Percentiles rank a stretch among this genome's conserved stretches.
phyloP scores from a whole-genome alignment of 1,140 invertebrate species.

The Globodera ellingtonae region DNA sequence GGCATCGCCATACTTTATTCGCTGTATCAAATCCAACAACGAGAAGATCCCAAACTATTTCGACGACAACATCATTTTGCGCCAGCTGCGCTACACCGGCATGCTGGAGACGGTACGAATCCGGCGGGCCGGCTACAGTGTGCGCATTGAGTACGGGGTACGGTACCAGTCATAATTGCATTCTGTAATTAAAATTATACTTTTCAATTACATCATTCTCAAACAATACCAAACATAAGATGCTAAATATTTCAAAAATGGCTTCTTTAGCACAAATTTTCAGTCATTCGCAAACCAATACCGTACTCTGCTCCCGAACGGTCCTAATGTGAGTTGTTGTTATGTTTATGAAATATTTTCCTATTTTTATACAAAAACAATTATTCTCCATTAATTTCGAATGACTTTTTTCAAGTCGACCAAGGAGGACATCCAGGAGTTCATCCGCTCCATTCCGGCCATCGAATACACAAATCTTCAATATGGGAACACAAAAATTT shows the following conservation, averaged over 20 bases:
- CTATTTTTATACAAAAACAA: too few relatives aligned
- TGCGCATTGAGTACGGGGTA: constrained; percentile 82
- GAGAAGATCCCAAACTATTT: constrained; percentile 88
- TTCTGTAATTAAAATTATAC: too few relatives aligned
- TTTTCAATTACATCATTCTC: not conserved
- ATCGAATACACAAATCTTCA: constrained; percentile 88
- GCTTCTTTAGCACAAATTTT: constrained; percentile 10
- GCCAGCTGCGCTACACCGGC: constrained; percentile 84
- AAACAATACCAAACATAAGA: not conserved
- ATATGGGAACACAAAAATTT: constrained; percentile 84
- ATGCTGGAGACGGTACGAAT: constrained; percentile 95
- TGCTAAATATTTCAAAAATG: not conserved
- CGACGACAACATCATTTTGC: constrained; percentile 88
- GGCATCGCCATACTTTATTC: constrained; percentile 93
- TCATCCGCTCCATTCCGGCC: constrained; percentile 69
- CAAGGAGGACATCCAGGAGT: constrained; percentile 56
- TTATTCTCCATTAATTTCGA: too few relatives aligned
- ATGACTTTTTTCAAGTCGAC: constrained; percentile 66
- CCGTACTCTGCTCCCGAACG: constrained; percentile 84
- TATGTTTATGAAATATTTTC: not conserved
- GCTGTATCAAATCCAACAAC: constrained; percentile 92
- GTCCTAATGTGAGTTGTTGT: constrained; percentile 66
- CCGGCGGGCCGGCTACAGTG: constrained; percentile 90
- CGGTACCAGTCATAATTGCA: not conserved
- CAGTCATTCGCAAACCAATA: constrained; percentile 87